Evolutionary conservation across 2,113 vertebrate genomes (phyloP).

Genomic region (Picathartes gymnocephalus): DNA sequence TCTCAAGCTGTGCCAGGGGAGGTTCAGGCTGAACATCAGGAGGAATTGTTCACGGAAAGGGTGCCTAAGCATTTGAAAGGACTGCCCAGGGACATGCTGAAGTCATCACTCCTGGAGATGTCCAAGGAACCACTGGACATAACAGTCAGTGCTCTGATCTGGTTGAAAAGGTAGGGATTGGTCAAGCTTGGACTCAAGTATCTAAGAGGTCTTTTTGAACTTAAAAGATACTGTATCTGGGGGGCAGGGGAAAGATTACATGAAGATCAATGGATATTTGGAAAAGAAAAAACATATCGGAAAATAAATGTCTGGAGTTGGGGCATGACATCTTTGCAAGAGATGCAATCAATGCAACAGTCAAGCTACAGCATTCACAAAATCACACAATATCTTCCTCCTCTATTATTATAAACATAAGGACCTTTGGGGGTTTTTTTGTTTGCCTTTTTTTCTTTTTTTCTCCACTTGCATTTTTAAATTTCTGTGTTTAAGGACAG

Average conservation of each 20-base stretch:
- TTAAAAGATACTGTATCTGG: not conserved
- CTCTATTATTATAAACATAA: not conserved
- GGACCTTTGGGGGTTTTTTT: rapidly evolving
- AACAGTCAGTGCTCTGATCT: not conserved
- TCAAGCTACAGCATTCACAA: not conserved
- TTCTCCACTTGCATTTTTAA: not conserved
- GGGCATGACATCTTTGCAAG: not conserved
- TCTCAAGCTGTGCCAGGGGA: rapidly evolving
- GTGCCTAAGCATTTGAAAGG: not conserved
- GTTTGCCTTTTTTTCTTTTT: not conserved
- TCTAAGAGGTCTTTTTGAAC: not conserved
- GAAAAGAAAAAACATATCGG: not conserved
- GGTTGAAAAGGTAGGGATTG: not conserved
- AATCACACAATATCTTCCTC: not conserved
- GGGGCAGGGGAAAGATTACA: not conserved
- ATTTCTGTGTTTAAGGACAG: not conserved
- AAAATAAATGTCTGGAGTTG: not conserved
- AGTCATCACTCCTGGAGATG: not conserved
- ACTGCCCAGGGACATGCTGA: not conserved
- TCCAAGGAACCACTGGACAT: not conserved
- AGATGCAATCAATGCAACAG: not conserved
- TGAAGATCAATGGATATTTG: not conserved
- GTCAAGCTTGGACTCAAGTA: not conserved
- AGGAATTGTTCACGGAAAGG: not conserved
- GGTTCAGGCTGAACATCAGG: not conserved